Conservation (phyloP, 2,797 vertebrate genomes). For the Notoglanidium macrostoma region DNA sequence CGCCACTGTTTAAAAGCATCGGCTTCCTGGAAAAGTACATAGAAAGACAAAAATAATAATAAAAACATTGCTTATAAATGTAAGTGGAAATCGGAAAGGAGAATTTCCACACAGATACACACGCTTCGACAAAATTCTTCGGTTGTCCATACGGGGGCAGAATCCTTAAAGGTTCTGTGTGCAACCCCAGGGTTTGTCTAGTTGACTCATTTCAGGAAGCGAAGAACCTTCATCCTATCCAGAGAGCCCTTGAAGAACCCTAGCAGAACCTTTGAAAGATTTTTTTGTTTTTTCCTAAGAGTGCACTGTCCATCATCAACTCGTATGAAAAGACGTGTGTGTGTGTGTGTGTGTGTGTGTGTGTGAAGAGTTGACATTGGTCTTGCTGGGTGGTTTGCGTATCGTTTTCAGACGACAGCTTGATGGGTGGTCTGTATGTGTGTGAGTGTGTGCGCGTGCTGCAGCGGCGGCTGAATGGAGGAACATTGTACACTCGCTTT, state of each 20-base stretch:
- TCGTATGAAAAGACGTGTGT: not conserved
- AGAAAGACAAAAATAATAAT: no score
- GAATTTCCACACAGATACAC: not conserved
- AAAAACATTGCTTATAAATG: not conserved
- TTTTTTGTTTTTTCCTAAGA: not conserved
- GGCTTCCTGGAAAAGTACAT: not conserved
- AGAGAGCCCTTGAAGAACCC: not conserved
- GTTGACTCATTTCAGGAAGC: not conserved
- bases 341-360: slow-evolving; percentile 19
- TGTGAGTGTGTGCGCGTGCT: slow-evolving; percentile 64
- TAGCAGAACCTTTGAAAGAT: not conserved
- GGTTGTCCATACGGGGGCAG: not conserved
- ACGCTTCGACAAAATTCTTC: not conserved
- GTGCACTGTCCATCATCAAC: slow-evolving; percentile 31
- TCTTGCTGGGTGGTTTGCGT: slow-evolving; percentile 82
- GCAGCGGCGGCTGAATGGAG: slow-evolving; percentile 61
- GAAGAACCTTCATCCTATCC: slow-evolving; percentile 5
- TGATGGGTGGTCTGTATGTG: slow-evolving; percentile 79
- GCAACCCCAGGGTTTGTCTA: not conserved
- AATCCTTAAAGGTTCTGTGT: not conserved
- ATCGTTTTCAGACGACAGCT: slow-evolving; percentile 77
- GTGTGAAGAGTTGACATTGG: slow-evolving; percentile 42
- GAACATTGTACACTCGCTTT: slow-evolving; percentile 45
- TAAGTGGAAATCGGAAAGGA: not conserved
- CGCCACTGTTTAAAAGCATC: not conserved